A percentile compares a stretch with the other conserved stretches of the same genome.
phyloP scores from a whole-genome alignment of 2,888 invertebrate species.

The Nemurella pictetii region DNA sequence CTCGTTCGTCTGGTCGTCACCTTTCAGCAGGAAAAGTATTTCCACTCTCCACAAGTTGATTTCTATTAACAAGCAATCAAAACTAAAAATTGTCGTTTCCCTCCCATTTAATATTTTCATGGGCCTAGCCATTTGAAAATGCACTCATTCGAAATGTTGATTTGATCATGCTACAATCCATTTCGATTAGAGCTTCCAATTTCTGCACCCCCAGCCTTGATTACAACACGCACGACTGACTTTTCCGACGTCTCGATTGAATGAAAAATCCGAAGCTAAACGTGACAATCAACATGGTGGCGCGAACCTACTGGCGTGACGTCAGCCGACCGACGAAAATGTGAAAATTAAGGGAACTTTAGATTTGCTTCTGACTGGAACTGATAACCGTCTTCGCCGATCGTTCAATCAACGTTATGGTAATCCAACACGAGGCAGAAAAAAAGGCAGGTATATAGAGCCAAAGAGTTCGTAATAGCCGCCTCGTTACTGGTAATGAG shows the following conservation, averaged over 20 bases:
- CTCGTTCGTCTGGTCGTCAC: neutral
- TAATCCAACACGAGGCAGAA: neutral
- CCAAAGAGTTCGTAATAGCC: neutral
- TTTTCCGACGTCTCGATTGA: neutral
- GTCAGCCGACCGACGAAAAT: neutral
- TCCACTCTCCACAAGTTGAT: neutral
- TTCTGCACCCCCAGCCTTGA: neutral
- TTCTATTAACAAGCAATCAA: neutral
- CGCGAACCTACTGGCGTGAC: neutral
- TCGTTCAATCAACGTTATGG: neutral
- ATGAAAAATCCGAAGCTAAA: neutral
- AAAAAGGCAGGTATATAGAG: neutral
- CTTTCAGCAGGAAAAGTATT: neutral
- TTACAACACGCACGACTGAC: neutral
- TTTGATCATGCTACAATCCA: neutral
- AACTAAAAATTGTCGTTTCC: neutral
- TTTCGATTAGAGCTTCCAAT: neutral
- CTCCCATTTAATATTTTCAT: neutral
- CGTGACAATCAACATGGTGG: neutral
- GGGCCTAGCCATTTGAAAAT: neutral
- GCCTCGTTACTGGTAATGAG: slow-evolving; percentile 1
- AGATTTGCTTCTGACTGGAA: neutral
- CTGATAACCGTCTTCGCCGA: neutral
- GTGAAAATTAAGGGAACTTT: neutral
- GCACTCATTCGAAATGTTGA: neutral